phyloP scores from a whole-genome alignment of 2,888 invertebrate genomes.

The Drosophila subquinaria region DNA sequence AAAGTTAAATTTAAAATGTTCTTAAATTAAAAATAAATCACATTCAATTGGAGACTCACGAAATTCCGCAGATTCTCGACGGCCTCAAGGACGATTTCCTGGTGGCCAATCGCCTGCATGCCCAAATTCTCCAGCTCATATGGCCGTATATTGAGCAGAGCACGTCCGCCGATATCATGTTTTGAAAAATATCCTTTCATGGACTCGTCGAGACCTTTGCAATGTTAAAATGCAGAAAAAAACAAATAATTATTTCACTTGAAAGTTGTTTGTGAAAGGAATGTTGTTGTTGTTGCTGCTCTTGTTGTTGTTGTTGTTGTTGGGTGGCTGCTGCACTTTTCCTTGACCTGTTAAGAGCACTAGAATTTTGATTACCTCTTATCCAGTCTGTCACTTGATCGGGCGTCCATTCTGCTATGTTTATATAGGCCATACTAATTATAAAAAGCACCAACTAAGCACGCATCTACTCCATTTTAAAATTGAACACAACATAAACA shows the following conservation, averaged over 20 bases:
- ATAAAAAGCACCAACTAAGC: conserved; percentile 38
- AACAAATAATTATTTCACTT: conserved; percentile 8
- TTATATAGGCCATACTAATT: conserved; percentile 90
- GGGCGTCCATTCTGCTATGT: conserved; percentile 95
- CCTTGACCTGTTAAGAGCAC: conserved; percentile 70
- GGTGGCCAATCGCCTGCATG: conserved; percentile 95
- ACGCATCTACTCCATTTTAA: conserved; percentile 61
- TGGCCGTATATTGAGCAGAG: conserved; percentile 92
- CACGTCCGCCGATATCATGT: conserved; percentile 92
- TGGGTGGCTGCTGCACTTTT: conserved; percentile 62
- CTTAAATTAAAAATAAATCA: neutral
- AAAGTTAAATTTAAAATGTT: neutral
- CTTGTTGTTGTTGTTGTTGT: conserved; percentile 24
- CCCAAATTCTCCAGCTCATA: conserved; percentile 95
- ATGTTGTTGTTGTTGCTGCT: conserved; percentile 43
- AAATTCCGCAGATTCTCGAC: conserved; percentile 95
- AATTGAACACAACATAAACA: conserved; percentile 61
- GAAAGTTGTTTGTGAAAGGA: conserved; percentile 49
- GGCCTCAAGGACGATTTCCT: conserved; percentile 96
- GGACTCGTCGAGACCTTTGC: conserved; percentile 85
- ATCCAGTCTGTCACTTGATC: conserved; percentile 96
- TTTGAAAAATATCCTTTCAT: conserved; percentile 93
- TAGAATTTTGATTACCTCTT: conserved; percentile 88
- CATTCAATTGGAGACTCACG: conserved; percentile 87
- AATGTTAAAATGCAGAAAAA: conserved; percentile 1